These are phyloP conservation scores for Psittacula cyanocephala DNA, from an alignment of 2,113 vertebrate genomes.

Conservation along the genomic window DNA sequence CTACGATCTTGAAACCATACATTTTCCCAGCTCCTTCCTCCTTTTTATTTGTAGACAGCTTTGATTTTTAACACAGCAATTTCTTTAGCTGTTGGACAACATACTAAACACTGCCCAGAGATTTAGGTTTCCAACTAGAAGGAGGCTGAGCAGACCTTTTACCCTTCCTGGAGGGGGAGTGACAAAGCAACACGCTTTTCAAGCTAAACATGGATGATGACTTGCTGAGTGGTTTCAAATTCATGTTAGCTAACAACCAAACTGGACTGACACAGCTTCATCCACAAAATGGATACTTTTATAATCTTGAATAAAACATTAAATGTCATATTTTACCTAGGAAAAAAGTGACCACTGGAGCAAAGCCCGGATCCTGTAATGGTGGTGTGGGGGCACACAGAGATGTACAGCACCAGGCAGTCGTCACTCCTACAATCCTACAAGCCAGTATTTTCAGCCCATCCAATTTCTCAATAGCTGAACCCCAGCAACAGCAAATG, in stretches of 20 bases:
- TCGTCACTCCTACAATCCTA: neutral
- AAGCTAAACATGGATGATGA: neutral
- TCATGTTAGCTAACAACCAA: neutral
- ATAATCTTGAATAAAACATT: neutral
- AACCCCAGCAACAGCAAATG: neutral
- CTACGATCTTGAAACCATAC: neutral
- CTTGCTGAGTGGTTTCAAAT: neutral
- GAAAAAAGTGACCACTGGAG: neutral
- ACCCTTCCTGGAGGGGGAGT: neutral
- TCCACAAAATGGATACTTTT: neutral
- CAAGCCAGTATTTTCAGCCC: neutral
- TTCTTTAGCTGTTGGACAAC: neutral
- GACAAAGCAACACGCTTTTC: neutral
- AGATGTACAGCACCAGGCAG: neutral
- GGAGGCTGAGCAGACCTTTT: neutral
- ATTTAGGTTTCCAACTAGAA: neutral
- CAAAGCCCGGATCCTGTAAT: accelerated
- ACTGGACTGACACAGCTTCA: neutral
- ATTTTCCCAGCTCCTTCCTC: neutral
- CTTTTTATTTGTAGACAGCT: neutral
- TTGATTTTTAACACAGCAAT: neutral
- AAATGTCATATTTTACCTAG: neutral
- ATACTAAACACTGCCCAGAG: neutral
- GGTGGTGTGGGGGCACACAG: too few relatives aligned
- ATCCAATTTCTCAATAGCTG: neutral